Evolutionary conservation across 2,797 vertebrate genomes (phyloP).

Genomic region (Lithobates pipiens): DNA sequence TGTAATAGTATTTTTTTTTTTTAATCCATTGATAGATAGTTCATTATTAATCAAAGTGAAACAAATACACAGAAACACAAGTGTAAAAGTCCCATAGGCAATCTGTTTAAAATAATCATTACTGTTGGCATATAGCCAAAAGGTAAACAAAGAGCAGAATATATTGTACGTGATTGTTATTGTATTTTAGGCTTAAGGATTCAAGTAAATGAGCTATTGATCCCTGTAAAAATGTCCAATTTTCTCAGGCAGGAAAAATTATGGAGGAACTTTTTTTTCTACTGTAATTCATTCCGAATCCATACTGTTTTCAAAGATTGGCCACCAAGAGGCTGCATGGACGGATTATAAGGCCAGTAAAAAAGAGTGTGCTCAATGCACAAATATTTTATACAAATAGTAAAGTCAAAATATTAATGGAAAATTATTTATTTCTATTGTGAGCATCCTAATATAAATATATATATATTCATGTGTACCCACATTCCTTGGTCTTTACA

Average conservation of each 20-base stretch:
- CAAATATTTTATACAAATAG: too few relatives aligned
- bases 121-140: constrained; percentile 50
- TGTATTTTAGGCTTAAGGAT: constrained; percentile 46
- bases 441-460: too few relatives aligned
- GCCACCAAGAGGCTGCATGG: neutral
- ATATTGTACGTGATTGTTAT: constrained; percentile 44
- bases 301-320: constrained; percentile 27
- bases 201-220: constrained; percentile 58
- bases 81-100: neutral
- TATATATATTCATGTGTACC: too few relatives aligned
- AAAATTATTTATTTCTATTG: too few relatives aligned
- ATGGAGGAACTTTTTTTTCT: constrained; percentile 21
- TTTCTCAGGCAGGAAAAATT: constrained; percentile 48
- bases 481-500: too few relatives aligned
- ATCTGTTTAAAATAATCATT: constrained; percentile 30
- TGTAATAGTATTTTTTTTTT: too few relatives aligned
- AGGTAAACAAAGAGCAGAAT: constrained; percentile 33
- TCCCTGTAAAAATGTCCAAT: constrained; percentile 57
- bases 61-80: too few relatives aligned
- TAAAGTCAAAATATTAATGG: too few relatives aligned
- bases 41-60: too few relatives aligned
- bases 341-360: constrained; percentile 17
- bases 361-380: neutral
- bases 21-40: too few relatives aligned
- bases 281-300: constrained; percentile 39